Evolutionary conservation across 2,888 invertebrate genomes (phyloP).

Genomic region (Diarsia rubi): DNA sequence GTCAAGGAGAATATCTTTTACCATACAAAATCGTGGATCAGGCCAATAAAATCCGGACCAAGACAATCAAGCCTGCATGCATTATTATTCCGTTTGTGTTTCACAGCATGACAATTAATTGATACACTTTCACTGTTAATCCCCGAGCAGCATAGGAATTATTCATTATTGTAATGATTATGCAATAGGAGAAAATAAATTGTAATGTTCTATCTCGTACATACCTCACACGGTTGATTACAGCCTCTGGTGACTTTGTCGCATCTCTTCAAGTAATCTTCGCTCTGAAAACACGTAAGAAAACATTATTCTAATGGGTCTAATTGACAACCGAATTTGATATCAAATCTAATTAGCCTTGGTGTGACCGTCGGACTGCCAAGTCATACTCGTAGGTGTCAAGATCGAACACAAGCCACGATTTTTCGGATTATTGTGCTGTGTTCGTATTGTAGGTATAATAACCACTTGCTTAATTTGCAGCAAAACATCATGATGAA

Average conservation of each 20-base stretch:
- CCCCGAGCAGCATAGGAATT: conserved; percentile 30
- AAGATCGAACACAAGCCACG: too few relatives aligned
- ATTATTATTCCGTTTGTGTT: conserved; percentile 13
- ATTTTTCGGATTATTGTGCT: too few relatives aligned
- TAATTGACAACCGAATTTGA: background rate
- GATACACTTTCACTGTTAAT: conserved; percentile 52
- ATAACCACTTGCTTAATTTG: too few relatives aligned
- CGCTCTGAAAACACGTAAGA: conserved; percentile 80
- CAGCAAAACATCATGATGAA: too few relatives aligned
- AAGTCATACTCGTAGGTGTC: too few relatives aligned
- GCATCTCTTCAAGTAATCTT: conserved; percentile 82
- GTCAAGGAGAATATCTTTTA: too few relatives aligned
- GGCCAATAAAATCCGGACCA: background rate
- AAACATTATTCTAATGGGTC: background rate
- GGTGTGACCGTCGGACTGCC: too few relatives aligned
- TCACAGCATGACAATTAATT: conserved; percentile 16
- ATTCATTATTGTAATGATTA: conserved; percentile 17
- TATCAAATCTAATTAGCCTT: too few relatives aligned
- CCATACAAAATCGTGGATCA: background rate
- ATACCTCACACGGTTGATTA: conserved; percentile 81
- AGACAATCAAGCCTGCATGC: background rate
- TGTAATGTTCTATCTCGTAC: conserved; percentile 46
- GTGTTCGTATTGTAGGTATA: too few relatives aligned
- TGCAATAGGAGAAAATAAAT: conserved; percentile 17
- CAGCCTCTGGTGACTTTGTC: conserved; percentile 76